Base-by-base conservation (phyloP, 2,797 vertebrate species). In the Naso thynnoides region DNA sequence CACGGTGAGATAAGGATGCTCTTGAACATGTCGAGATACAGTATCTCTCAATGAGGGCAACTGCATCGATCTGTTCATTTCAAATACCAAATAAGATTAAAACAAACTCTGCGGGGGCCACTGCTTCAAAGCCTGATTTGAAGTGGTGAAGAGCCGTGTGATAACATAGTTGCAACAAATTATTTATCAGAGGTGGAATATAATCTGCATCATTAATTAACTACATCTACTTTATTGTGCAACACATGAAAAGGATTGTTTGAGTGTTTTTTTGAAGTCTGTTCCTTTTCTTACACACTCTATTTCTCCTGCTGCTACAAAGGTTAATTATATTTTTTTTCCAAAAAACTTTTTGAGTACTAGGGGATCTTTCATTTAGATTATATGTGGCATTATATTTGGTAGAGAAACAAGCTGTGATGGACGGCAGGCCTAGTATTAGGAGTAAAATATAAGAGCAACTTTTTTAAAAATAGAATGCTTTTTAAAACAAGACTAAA, bases 51-150 rank as follows among this genome's bases (percentile, higher is more conserved):
- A 67, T 49, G 68, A 86, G 80, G 85, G 77, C 73, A 62, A 82
- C 55, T 38, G 50, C 66, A 90, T 89, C 65, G 79, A 92, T 88
- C 67, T 36, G 72, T 79, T 88, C 72, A 79, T 86, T 86, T 88
- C 71, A 83, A 89, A 90, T 62, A 88, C 55, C 67, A 81, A 84
- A 88, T 82, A 80, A 80, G 83, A 91, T 90, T 86, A 81, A 82
- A 86, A 89, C 59, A 53, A 80, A 76, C 73, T 78, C 58, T 33
- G 64, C 24, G 64, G 76, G 75, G 50, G 60, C 45, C 63, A 8
- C 26, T 13, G 65, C 73, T 80, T 85, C 75, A 85, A 83, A 86
- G 72, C 29, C 14, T 42, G n/a, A 60, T 70, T 61, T 67, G 56
- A 73, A 70, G 55, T 31, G 50, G 70, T 49, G 49, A 64, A 21